Conservation (phyloP, 2,113 vertebrate species). For the Gymnarchus niloticus region DNA sequence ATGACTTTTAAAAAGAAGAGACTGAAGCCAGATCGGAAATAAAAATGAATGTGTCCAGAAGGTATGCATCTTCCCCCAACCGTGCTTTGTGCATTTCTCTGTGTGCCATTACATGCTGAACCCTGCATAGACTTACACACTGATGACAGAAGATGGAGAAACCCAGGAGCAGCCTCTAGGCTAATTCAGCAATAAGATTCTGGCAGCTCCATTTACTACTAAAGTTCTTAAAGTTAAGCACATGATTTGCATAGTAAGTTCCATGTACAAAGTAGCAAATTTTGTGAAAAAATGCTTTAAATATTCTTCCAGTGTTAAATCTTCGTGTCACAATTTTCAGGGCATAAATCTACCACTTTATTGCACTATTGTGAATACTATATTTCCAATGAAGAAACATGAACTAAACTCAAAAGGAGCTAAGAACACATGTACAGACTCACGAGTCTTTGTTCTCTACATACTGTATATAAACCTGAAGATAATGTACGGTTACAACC, state of each 20-base stretch:
- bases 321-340: too few species aligned
- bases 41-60: constrained; percentile 2
- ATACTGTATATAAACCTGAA: not conserved
- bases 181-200: not conserved
- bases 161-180: not conserved
- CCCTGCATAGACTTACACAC: too few species aligned
- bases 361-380: too few species aligned
- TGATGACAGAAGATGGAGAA: too few species aligned
- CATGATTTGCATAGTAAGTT: not conserved
- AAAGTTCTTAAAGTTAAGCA: not conserved
- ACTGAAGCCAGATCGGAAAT: not conserved
- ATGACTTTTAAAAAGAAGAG: not conserved
- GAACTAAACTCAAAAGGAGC: not conserved
- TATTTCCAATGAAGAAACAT: not conserved
- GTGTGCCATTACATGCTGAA: constrained; percentile 3
- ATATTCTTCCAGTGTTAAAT: too few species aligned
- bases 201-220: not conserved
- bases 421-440: not conserved
- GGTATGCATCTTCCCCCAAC: not conserved
- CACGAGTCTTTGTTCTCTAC: not conserved
- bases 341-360: too few species aligned
- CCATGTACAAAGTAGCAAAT: too few species aligned
- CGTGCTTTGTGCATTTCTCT: not conserved
- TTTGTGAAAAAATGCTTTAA: too few species aligned
- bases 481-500: not conserved